Evolutionary conservation across 2,888 invertebrate species (phyloP), one percentile per base, ranked within the genome.

Genomic region (Drosophila stalkeri): DNA sequence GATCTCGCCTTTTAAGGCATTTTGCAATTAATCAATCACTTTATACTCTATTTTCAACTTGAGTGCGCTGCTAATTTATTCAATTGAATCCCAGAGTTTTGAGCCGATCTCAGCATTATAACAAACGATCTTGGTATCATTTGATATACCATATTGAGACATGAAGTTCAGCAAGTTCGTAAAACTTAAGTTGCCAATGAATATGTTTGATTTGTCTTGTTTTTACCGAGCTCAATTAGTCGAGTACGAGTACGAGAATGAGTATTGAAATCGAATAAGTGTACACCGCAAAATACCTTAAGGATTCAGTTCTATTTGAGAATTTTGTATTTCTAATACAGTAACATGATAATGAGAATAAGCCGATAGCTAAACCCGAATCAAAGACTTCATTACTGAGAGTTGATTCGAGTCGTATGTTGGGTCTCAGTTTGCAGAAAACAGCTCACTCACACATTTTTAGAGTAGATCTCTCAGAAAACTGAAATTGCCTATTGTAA

Each of bases 21-120:
- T 72, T 72, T 23, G n/a, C 75, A 78, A 78, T 75, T 72, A 75
- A 78, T 78, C 78, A 78, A 72, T 78, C 80, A 79, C 51, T 75
- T 52, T 27, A 64, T 59, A 61, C 47, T 51, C 62, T 72, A 66
- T 65, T 77, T 66, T 37, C 20, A 70, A 20, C 54, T 64, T 64
- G 54, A 64, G 54, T 44, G 14, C 37, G 14, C 55, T 56, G 39
- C 43, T 77, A 78, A 77, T 77, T 71, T 79, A 77, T 75, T 54
- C 77, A 47, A 62, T 70, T 57, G 37, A 62, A 64, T 76, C 63
- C 60, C 27, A 44, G 64, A 70, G 62, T 65, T 76, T 60, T 39
- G 41, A 20, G 14, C 73, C 47, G 47, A 61, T 64, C 47, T 69
- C 43, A 57, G 59, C 51, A 61, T 56, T 52, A 70, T 46, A 35